phyloP scores from a whole-genome alignment of 1,140 invertebrate genomes.

The Amphibalanus amphitrite region DNA sequence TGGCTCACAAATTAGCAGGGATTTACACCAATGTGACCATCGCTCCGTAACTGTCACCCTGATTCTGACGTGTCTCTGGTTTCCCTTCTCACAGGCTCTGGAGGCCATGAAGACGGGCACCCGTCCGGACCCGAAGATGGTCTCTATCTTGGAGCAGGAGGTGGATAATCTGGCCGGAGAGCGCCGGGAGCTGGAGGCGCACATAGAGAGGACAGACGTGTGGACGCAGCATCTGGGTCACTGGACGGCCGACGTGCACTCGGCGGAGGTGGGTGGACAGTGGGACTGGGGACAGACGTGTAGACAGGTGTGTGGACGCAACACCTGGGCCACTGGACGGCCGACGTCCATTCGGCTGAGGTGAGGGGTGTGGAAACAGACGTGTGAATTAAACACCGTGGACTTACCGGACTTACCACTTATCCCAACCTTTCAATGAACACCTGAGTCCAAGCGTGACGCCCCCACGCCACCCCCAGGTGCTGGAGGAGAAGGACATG shows the following conservation, averaged over 20 bases:
- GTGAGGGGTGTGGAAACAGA: too few relatives aligned
- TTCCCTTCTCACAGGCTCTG: slow-evolving; percentile 46
- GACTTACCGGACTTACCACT: too few relatives aligned
- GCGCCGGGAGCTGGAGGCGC: slow-evolving; percentile 55
- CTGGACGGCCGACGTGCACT: slow-evolving; percentile 66
- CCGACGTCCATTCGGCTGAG: slow-evolving; percentile 59
- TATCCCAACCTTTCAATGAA: too few relatives aligned
- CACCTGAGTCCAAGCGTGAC: too few relatives aligned
- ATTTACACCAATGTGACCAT: too few relatives aligned
- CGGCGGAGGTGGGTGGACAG: slow-evolving; percentile 55
- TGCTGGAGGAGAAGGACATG: slow-evolving; percentile 15
- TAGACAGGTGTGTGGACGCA: slow-evolving; percentile 79
- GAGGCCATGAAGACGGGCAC: slow-evolving; percentile 52
- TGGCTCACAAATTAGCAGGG: too few relatives aligned
- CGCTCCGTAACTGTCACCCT: too few relatives aligned
- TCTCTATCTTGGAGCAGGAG: slow-evolving; percentile 57
- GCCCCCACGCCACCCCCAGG: too few relatives aligned
- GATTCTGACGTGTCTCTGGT: too few relatives aligned
- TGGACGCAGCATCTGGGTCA: slow-evolving; percentile 74
- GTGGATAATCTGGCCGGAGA: slow-evolving; percentile 60
- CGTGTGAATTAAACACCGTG: too few relatives aligned
- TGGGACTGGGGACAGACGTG: slow-evolving; percentile 61
- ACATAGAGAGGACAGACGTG: slow-evolving; percentile 64
- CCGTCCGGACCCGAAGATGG: slow-evolving; percentile 54
- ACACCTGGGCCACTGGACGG: slow-evolving; percentile 67